Conservation (phyloP, 2,113 vertebrate species). For the Crotalus horridus region DNA sequence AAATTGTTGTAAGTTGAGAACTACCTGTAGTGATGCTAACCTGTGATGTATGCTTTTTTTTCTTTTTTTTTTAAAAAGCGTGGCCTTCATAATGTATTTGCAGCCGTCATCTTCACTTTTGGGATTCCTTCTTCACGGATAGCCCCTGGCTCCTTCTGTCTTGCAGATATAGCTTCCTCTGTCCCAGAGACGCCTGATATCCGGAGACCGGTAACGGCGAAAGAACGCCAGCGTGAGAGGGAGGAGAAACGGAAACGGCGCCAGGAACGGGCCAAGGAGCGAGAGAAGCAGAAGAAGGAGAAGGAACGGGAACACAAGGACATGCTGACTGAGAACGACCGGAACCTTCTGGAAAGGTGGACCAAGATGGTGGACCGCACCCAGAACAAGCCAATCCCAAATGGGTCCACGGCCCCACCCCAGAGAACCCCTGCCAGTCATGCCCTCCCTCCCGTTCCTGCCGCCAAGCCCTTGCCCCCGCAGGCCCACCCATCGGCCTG, state of each 20-base stretch:
- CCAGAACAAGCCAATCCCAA: conserved; percentile 38
- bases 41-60: neutral
- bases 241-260: conserved; percentile 86
- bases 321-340: conserved; percentile 86
- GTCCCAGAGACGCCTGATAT: conserved; percentile 64
- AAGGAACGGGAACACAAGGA: conserved; percentile 75
- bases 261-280: conserved; percentile 82
- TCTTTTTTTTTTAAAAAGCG: neutral
- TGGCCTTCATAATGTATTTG: neutral
- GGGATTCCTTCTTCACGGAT: neutral
- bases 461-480: conserved; percentile 42
- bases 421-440: neutral
- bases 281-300: conserved; percentile 80
- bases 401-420: conserved; percentile 6
- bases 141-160: neutral
- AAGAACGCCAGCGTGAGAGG: conserved; percentile 87
- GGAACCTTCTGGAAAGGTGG: conserved; percentile 87
- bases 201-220: conserved; percentile 84
- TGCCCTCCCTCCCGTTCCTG: conserved; percentile 57
- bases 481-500: conserved; percentile 58
- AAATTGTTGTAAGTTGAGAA: no score
- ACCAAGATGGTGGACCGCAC: conserved; percentile 80
- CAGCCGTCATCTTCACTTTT: neutral
- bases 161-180: conserved; percentile 24
- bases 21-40: neutral